phyloP scores from a whole-genome alignment of 2,113 vertebrate species.

The Xiphias gladius region DNA sequence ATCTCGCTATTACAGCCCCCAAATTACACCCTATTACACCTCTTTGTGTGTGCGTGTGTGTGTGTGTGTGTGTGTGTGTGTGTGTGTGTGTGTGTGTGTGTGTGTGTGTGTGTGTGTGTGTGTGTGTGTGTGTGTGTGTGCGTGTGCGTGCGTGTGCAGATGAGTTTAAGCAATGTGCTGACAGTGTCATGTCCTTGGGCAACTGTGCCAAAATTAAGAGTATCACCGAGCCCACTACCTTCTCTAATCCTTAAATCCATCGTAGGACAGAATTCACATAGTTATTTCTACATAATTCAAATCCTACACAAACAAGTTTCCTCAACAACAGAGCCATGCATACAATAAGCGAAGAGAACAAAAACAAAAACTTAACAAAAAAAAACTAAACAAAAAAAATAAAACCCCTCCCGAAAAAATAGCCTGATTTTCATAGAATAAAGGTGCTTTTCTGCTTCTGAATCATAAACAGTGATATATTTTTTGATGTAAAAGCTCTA shows the following conservation, averaged over 20 bases:
- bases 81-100: background rate
- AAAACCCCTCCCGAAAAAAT: constrained; percentile 22
- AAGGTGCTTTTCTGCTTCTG: constrained; percentile 20
- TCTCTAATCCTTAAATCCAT: constrained; percentile 70
- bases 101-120: constrained; percentile 3
- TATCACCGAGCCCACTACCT: constrained; percentile 63
- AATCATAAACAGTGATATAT: constrained; percentile 40
- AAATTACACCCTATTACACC: constrained; percentile 75
- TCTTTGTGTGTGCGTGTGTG: constrained; percentile 18
- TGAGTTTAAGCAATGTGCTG: constrained; percentile 64
- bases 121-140: background rate
- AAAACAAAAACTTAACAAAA: no score
- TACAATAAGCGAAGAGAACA: constrained; percentile 14
- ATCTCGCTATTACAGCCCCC: constrained; percentile 75
- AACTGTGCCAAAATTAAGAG: constrained; percentile 66
- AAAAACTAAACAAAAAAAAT: no score
- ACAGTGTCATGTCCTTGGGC: constrained; percentile 73
- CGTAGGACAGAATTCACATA: constrained; percentile 43
- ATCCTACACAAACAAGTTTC: constrained; percentile 49
- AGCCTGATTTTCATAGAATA: constrained; percentile 11
- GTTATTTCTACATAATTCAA: constrained; percentile 46
- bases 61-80: constrained; percentile 1
- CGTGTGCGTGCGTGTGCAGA: constrained; percentile 14
- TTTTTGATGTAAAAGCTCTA: constrained; percentile 67
- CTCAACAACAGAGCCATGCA: background rate